phyloP scores from a whole-genome alignment of 2,797 vertebrate species.

The Scomberomorus guttatus region DNA sequence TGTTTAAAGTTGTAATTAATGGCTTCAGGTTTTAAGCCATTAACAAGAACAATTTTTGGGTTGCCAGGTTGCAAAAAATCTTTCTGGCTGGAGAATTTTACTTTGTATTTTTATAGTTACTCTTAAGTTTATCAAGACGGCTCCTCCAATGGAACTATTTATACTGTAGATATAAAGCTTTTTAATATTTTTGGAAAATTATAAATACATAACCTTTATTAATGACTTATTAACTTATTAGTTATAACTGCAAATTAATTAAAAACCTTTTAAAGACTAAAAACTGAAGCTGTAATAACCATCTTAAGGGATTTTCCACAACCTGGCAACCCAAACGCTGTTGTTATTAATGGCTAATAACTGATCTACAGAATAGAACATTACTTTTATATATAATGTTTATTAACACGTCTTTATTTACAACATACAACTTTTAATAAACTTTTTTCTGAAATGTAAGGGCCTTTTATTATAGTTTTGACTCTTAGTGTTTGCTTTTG shows the following conservation, averaged over 20 bases:
- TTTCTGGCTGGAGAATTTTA: neutral
- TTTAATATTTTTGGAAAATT: neutral
- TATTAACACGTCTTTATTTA: no score
- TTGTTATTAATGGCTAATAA: neutral
- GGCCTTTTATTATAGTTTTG: neutral
- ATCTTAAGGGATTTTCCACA: no score
- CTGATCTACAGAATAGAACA: neutral
- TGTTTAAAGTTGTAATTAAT: neutral
- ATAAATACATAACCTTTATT: neutral
- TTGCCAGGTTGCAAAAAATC: neutral
- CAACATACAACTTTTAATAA: neutral
- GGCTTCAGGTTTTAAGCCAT: neutral
- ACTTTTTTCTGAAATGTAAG: neutral
- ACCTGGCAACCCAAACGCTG: neutral
- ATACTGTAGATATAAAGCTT: neutral
- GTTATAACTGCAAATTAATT: no score
- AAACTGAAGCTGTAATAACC: no score
- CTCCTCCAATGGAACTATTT: neutral
- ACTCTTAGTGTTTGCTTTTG: neutral
- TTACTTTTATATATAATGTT: neutral
- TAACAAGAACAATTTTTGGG: neutral
- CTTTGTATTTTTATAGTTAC: neutral
- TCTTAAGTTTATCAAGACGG: neutral
- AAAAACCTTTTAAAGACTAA: no score
- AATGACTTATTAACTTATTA: neutral